phyloP scores from a whole-genome alignment of 64 coral and sea anemone species.

The Porites lutea region DNA sequence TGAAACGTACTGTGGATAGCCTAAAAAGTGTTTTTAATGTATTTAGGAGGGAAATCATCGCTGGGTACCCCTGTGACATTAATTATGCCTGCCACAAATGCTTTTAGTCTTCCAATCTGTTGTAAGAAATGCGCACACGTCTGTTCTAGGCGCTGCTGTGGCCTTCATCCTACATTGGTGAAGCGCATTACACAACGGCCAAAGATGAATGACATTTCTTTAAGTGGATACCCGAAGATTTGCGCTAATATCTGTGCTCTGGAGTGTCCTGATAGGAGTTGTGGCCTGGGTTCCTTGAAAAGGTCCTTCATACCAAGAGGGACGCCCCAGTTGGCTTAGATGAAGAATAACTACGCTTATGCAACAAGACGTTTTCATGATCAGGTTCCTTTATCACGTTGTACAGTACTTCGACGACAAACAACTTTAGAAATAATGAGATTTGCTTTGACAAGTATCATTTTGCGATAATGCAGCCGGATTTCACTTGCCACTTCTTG shows the following conservation, averaged over 20 bases:
- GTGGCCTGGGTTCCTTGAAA: slow-evolving; percentile 79
- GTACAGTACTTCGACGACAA: no score
- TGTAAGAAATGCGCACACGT: slow-evolving; percentile 40
- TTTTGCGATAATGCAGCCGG: no score
- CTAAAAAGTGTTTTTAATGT: no score
- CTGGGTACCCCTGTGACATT: neutral
- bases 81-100: slow-evolving; percentile 10
- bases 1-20: slow-evolving; percentile 1
- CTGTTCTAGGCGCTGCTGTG: slow-evolving; percentile 83
- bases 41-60: no score
- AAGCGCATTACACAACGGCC: neutral
- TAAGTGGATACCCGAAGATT: slow-evolving; percentile 53
- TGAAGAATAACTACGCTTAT: neutral
- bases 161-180: slow-evolving; percentile 51
- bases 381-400: no score
- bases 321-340: slow-evolving; percentile 13
- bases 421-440: no score
- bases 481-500: no score
- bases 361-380: no score
- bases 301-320: slow-evolving; percentile 36
- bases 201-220: slow-evolving; percentile 37
- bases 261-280: slow-evolving; percentile 84
- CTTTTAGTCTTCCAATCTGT: slow-evolving; percentile 55
- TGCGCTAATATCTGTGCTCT: slow-evolving; percentile 83
- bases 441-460: no score